Percentiles rank a stretch among this genome's conserved stretches.
These are phyloP conservation scores for Sesia bembeciformis DNA, from an alignment of 2,888 invertebrate species.

Conservation along the genomic window DNA sequence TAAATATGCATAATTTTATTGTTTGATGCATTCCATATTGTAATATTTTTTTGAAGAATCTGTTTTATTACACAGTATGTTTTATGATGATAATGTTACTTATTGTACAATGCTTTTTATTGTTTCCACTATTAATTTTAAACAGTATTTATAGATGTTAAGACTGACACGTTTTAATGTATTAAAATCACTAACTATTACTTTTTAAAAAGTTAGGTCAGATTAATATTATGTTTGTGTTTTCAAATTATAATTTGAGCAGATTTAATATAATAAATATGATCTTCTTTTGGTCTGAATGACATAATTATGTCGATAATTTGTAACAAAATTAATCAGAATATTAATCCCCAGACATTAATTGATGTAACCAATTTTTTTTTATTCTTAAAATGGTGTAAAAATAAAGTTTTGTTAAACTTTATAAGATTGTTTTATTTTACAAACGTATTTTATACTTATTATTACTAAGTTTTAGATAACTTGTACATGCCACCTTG, in stretches of 20 bases:
- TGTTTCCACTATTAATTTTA: slow-evolving; percentile 41
- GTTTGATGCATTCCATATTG: slow-evolving; percentile 47
- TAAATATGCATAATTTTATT: slow-evolving; percentile 2
- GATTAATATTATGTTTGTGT: slow-evolving; percentile 45
- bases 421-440: slow-evolving; percentile 24
- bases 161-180: slow-evolving; percentile 67
- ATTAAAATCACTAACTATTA: slow-evolving; percentile 53
- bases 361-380: slow-evolving; percentile 57
- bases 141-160: slow-evolving; percentile 67
- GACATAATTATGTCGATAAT: not conserved
- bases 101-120: slow-evolving; percentile 7
- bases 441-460: not conserved
- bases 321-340: slow-evolving; percentile 14
- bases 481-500: slow-evolving; percentile 91
- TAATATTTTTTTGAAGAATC: slow-evolving; percentile 27
- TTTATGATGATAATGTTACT: slow-evolving; percentile 19
- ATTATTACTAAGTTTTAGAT: slow-evolving; percentile 76
- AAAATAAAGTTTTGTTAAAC: slow-evolving; percentile 63
- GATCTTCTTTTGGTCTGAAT: not conserved
- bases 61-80: slow-evolving; percentile 42
- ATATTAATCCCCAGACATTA: slow-evolving; percentile 56
- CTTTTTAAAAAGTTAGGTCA: slow-evolving; percentile 15
- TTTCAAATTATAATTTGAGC: slow-evolving; percentile 10
- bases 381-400: slow-evolving; percentile 45
- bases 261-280: not conserved